A percentile compares a stretch with the other conserved stretches of the same genome.
Evolutionary conservation across 2,888 invertebrate genomes (phyloP).

Genomic region (Torymus auratus): DNA sequence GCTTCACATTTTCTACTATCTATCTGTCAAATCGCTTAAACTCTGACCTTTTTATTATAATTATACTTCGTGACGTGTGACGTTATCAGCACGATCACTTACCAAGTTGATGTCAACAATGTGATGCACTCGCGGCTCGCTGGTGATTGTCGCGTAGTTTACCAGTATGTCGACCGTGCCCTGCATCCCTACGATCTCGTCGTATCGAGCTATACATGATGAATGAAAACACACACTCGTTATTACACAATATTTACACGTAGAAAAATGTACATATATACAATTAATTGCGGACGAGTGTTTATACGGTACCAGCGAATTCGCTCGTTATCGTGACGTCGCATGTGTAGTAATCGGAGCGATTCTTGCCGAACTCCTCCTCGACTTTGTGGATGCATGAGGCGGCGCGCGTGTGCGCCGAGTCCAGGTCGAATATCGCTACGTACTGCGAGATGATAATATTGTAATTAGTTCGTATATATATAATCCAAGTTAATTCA

Average conservation of each 20-base stretch:
- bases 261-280: no score
- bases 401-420: slow-evolving; percentile 75
- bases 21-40: neutral
- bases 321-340: slow-evolving; percentile 76
- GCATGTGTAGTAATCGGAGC: slow-evolving; percentile 77
- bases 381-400: slow-evolving; percentile 73
- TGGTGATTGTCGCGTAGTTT: slow-evolving; percentile 72
- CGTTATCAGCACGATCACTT: slow-evolving; percentile 52
- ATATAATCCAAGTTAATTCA: no score
- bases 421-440: slow-evolving; percentile 74
- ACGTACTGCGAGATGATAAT: slow-evolving; percentile 63
- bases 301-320: slow-evolving; percentile 49
- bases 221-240: no score
- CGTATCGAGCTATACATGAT: slow-evolving; percentile 66
- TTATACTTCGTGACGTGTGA: no score
- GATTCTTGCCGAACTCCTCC: slow-evolving; percentile 76
- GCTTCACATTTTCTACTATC: neutral
- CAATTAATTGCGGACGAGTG: no score
- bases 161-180: slow-evolving; percentile 78
- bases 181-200: slow-evolving; percentile 70
- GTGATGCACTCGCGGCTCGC: slow-evolving; percentile 56
- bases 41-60: neutral
- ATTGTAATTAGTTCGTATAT: no score
- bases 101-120: slow-evolving; percentile 72
- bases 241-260: no score